phyloP scores from a whole-genome alignment of 2,113 vertebrate species.

The Toxostoma redivivum region DNA sequence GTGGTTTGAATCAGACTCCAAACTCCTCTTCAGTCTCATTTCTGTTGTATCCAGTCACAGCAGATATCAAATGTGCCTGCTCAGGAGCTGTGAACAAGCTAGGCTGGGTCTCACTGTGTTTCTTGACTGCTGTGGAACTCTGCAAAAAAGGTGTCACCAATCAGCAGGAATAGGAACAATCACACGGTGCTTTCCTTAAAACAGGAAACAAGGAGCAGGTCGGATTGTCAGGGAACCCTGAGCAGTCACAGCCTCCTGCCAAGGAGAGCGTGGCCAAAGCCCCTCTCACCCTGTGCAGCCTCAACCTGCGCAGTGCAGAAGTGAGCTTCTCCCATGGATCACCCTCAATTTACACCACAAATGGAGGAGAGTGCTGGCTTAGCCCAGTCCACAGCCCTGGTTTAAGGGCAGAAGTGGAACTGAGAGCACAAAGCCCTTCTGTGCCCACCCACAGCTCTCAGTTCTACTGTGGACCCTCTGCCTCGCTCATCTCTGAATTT shows the following conservation, averaged over 20 bases:
- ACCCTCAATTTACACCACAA: neutral
- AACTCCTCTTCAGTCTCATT: neutral
- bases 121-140: neutral
- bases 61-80: neutral
- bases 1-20: neutral
- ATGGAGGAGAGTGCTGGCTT: neutral
- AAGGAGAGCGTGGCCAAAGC: neutral
- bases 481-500: rapidly evolving
- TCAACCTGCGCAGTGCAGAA: neutral
- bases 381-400: neutral
- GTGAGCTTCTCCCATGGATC: neutral
- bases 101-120: neutral
- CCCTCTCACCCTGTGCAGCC: rapidly evolving
- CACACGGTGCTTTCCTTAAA: neutral
- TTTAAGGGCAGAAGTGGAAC: neutral
- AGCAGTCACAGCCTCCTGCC: neutral
- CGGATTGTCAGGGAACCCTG: neutral
- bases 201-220: neutral
- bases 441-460: neutral
- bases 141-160: neutral
- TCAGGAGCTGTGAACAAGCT: neutral
- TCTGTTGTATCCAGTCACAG: neutral
- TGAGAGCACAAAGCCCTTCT: neutral
- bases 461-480: neutral
- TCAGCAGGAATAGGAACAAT: neutral